Evolutionary conservation across 2,113 vertebrate genomes (phyloP).

Genomic region (Rutilus rutilus): DNA sequence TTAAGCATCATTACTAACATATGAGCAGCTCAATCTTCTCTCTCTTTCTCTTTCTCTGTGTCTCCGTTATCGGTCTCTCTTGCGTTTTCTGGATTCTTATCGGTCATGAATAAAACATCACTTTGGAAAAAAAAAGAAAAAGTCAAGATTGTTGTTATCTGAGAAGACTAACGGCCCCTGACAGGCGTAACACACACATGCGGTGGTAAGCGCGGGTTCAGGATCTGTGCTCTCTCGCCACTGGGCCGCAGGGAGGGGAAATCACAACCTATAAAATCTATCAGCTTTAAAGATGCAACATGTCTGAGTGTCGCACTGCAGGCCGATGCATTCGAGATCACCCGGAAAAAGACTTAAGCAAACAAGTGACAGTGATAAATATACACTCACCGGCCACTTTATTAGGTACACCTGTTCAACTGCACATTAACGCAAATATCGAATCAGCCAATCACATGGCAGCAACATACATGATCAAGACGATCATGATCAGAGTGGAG

Average conservation of each 20-base stretch:
- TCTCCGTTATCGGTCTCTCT: not conserved
- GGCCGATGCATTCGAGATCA: not conserved
- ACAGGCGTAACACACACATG: constrained; percentile 46
- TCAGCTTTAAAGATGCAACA: constrained; percentile 1
- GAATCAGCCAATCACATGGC: no score
- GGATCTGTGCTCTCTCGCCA: not conserved
- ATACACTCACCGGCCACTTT: no score
- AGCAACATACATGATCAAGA: no score
- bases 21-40: not conserved
- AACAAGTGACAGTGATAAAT: not conserved
- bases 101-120: constrained; percentile 57
- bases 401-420: no score
- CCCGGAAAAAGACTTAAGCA: not conserved
- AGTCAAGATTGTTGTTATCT: constrained; percentile 45
- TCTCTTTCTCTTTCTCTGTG: not conserved
- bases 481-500: no score
- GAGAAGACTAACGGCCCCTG: constrained; percentile 50
- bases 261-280: constrained; percentile 1
- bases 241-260: not conserved
- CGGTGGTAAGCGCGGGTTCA: not conserved
- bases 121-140: not conserved
- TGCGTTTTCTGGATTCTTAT: constrained; percentile 10
- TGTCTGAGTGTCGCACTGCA: constrained; percentile 19
- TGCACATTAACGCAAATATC: no score
- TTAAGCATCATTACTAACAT: not conserved